Conservation (phyloP, 2,113 vertebrate genomes). For the Paedocypris sp. region DNA sequence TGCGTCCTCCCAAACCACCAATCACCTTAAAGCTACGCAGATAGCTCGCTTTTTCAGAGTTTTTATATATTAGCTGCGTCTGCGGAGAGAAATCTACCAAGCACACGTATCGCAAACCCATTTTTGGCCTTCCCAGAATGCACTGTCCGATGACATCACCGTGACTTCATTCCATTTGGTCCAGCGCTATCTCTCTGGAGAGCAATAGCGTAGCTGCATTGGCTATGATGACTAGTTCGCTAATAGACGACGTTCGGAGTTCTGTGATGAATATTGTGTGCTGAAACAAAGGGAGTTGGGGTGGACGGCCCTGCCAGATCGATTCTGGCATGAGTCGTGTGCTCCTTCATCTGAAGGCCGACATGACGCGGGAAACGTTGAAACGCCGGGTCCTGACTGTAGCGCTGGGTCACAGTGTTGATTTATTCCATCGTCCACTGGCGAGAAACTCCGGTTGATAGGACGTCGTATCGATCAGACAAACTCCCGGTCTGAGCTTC, state of each 20-base stretch:
- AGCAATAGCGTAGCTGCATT: constrained; percentile 6
- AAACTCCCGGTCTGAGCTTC: not conserved
- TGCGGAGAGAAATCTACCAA: not conserved
- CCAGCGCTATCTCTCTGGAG: constrained; percentile 15
- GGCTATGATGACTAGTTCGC: constrained; percentile 4
- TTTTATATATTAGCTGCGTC: not conserved
- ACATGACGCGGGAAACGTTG: not conserved
- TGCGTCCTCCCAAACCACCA: constrained; percentile 19
- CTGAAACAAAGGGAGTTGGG: constrained; percentile 23
- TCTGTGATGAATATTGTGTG: constrained; percentile 15
- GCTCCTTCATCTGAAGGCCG: constrained; percentile 5
- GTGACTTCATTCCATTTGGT: constrained; percentile 17
- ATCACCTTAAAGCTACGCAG: not conserved
- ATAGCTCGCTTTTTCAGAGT: not conserved
- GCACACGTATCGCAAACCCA: not conserved
- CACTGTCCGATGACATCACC: not conserved
- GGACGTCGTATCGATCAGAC: constrained; percentile 11
- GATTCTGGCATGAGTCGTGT: constrained; percentile 1
- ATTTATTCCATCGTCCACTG: no score
- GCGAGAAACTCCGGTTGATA: no score
- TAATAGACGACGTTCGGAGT: not conserved
- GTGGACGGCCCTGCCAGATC: constrained; percentile 5
- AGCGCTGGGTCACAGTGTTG: not conserved
- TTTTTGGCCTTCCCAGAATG: constrained; percentile 6
- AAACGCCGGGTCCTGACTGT: not conserved